These are phyloP conservation scores for Dermolepida albohirtum DNA, from an alignment of 2,888 invertebrate genomes.

Conservation along the genomic window DNA sequence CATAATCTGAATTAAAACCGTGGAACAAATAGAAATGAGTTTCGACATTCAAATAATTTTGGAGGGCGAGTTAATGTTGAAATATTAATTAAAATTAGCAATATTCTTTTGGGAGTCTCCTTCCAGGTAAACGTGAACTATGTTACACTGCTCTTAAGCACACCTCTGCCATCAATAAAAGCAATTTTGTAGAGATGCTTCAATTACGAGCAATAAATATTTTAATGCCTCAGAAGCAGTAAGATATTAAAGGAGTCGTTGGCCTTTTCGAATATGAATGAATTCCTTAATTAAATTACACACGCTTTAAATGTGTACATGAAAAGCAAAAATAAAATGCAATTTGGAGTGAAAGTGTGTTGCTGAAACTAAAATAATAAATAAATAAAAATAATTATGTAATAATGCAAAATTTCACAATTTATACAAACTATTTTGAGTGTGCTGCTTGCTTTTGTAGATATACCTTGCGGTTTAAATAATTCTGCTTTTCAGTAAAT, in stretches of 20 bases:
- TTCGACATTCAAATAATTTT: constrained; percentile 8
- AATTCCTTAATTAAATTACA: constrained; percentile 20
- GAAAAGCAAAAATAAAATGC: no score
- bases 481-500: no score
- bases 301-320: not conserved
- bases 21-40: not conserved
- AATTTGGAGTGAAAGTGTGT: no score
- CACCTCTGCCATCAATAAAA: constrained; percentile 1
- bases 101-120: constrained; percentile 12
- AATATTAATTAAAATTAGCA: constrained; percentile 26
- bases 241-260: not conserved
- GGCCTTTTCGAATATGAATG: constrained; percentile 11
- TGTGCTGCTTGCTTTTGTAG: no score
- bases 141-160: not conserved
- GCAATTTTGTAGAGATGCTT: constrained; percentile 15
- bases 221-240: constrained; percentile 12
- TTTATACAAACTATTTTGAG: no score
- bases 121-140: constrained; percentile 18
- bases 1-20: constrained; percentile 3
- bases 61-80: constrained; percentile 21
- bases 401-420: no score
- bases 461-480: no score
- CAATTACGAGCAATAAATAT: constrained; percentile 27
- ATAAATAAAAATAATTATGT: no score
- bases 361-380: no score